phyloP scores from a whole-genome alignment of 2,113 vertebrate genomes.

The Oncorhynchus mykiss region DNA sequence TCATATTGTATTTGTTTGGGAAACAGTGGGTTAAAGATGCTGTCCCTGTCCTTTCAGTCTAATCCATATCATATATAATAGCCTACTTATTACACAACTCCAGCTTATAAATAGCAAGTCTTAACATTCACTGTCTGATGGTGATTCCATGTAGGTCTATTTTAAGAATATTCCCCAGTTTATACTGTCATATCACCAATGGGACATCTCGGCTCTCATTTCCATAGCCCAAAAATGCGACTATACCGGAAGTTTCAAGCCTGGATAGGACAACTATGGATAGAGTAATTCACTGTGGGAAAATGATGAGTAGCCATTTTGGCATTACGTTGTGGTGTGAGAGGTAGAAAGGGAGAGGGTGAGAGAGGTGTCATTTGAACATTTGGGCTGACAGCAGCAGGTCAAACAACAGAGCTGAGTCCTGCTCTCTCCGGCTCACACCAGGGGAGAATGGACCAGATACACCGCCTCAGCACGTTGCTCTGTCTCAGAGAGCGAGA shows the following conservation, averaged over 20 bases:
- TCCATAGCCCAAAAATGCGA: not conserved
- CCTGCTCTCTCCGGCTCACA: slow-evolving; percentile 32
- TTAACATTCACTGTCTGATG: not conserved
- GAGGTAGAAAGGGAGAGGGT: slow-evolving; percentile 57
- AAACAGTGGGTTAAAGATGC: too few relatives aligned
- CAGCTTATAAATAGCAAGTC: slow-evolving; percentile 1
- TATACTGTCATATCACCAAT: not conserved
- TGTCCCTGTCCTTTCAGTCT: too few relatives aligned
- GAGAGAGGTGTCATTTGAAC: slow-evolving; percentile 57
- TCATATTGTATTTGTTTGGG: too few relatives aligned
- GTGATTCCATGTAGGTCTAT: not conserved
- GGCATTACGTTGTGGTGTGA: slow-evolving; percentile 9
- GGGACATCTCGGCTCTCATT: too few relatives aligned
- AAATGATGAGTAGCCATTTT: slow-evolving; percentile 4
- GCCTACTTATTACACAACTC: not conserved
- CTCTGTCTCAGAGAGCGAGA: slow-evolving; percentile 13
- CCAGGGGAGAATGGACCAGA: slow-evolving; percentile 47
- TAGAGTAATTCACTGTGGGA: slow-evolving; percentile 52
- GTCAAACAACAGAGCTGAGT: slow-evolving; percentile 51
- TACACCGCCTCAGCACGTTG: slow-evolving; percentile 33
- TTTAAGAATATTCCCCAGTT: not conserved
- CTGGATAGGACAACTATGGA: slow-evolving; percentile 61
- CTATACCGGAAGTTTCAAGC: slow-evolving; percentile 57
- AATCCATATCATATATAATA: not conserved
- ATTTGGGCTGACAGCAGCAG: slow-evolving; percentile 74